These are phyloP conservation scores for Procambarus virginalis DNA, from an alignment of 1,140 invertebrate genomes.

Conservation along the genomic window DNA sequence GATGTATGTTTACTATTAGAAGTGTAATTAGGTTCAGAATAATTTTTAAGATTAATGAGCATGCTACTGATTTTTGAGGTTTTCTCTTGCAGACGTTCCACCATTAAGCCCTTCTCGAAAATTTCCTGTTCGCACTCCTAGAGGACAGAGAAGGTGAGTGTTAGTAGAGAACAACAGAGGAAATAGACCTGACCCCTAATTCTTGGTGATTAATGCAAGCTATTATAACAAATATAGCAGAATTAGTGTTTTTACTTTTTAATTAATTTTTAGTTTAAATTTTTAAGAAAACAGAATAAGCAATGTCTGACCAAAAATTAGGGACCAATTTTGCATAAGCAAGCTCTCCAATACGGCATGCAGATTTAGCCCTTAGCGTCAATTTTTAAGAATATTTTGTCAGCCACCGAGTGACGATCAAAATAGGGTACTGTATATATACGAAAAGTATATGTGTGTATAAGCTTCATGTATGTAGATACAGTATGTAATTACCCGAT, in stretches of 20 bases:
- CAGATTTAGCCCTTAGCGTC: conserved; percentile 32
- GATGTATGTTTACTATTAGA: conserved; percentile 33
- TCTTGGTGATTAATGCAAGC: conserved; percentile 41
- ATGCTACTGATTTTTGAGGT: conserved; percentile 92
- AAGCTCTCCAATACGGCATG: conserved; percentile 53
- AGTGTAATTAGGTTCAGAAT: conserved; percentile 34
- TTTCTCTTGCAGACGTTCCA: conserved; percentile 90
- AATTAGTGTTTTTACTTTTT: not conserved
- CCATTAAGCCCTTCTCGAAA: conserved; percentile 92
- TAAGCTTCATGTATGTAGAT: too few relatives aligned
- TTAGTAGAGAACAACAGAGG: conserved; percentile 65
- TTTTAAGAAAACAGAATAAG: not conserved
- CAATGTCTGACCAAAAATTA: conserved; percentile 44
- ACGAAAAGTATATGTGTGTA: too few relatives aligned
- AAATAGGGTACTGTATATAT: too few relatives aligned
- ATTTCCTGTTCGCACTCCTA: conserved; percentile 95
- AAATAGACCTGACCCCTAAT: conserved; percentile 36
- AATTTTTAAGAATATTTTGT: not conserved
- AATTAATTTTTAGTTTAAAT: not conserved
- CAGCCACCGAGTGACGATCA: too few relatives aligned
- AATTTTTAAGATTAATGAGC: conserved; percentile 89
- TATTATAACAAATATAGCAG: not conserved
- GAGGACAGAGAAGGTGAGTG: conserved; percentile 70
- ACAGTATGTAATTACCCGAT: too few relatives aligned
- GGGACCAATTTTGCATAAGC: conserved; percentile 43